Percentiles rank a stretch among this genome's conserved stretches.
Conservation (phyloP, 2,888 invertebrate genomes). For the Apantesis nais region DNA sequence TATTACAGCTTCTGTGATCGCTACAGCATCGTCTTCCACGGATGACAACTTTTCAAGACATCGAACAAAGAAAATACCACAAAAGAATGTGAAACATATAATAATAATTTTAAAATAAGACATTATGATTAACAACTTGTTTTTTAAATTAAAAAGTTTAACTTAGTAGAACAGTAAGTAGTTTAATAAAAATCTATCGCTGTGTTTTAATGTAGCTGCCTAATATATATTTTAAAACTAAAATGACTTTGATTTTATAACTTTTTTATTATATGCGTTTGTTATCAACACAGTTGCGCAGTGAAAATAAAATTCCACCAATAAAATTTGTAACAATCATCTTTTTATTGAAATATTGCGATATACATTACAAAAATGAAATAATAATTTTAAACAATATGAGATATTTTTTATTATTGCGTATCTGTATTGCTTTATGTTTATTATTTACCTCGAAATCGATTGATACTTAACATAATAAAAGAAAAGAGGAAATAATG, state of each 20-base stretch:
- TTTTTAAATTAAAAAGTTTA: not conserved
- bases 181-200: not conserved
- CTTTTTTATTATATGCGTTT: not conserved
- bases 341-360: no score
- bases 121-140: constrained; percentile 23
- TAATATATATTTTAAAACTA: not conserved
- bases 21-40: constrained; percentile 48
- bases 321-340: not conserved
- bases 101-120: constrained; percentile 26
- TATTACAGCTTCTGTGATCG: constrained; percentile 53
- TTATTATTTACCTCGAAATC: no score
- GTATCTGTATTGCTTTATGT: no score
- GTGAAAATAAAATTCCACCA: not conserved
- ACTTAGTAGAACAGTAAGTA: constrained; percentile 3
- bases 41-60: constrained; percentile 45
- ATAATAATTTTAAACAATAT: no score
- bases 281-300: not conserved
- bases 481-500: no score
- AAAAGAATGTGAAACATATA: constrained; percentile 32
- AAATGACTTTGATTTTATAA: not conserved
- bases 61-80: constrained; percentile 25
- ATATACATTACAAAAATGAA: no score
- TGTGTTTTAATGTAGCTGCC: not conserved
- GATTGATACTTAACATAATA: no score
- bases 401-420: no score